Conservation (phyloP, 1,140 invertebrate species). For the Druon quercuslanigerum region DNA sequence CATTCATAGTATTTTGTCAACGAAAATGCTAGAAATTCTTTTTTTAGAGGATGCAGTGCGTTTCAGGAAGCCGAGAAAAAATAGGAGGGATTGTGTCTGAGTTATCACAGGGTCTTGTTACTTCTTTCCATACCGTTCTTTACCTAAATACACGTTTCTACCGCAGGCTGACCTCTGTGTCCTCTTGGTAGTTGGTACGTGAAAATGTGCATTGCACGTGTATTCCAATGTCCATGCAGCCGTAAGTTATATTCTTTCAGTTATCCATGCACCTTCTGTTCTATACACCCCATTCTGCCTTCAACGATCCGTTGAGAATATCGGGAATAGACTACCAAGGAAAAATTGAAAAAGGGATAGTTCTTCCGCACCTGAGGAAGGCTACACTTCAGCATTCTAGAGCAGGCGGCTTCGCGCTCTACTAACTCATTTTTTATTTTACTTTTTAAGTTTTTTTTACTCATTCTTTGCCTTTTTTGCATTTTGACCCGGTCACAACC, state of each 20-base stretch:
- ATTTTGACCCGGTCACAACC: background rate
- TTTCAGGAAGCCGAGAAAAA: conserved; percentile 41
- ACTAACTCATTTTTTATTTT: background rate
- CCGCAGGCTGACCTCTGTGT: conserved; percentile 32
- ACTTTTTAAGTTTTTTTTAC: background rate
- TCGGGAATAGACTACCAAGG: conserved; percentile 37
- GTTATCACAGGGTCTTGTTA: conserved; percentile 59
- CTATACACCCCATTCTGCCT: background rate
- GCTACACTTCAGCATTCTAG: conserved; percentile 23
- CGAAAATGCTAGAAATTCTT: conserved; percentile 4
- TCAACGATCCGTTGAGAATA: conserved; percentile 40
- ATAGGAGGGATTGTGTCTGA: conserved; percentile 46
- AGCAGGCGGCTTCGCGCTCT: conserved; percentile 30
- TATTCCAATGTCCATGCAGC: conserved; percentile 33
- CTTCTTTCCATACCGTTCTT: conserved; percentile 43
- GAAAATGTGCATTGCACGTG: conserved; percentile 32
- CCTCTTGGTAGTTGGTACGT: conserved; percentile 37
- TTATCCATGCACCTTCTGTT: background rate
- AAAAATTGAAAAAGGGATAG: conserved; percentile 41
- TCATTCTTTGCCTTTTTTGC: background rate
- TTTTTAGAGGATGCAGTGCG: conserved; percentile 32
- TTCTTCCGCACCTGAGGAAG: conserved; percentile 42
- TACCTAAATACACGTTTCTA: conserved; percentile 12
- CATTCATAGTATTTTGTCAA: conserved; percentile 1
- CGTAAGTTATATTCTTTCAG: conserved; percentile 52